Percentiles rank a stretch among this genome's conserved stretches.
These are phyloP conservation scores for Monodelphis domestica DNA, from an alignment of 2,797 vertebrate species.

Conservation along the genomic window DNA sequence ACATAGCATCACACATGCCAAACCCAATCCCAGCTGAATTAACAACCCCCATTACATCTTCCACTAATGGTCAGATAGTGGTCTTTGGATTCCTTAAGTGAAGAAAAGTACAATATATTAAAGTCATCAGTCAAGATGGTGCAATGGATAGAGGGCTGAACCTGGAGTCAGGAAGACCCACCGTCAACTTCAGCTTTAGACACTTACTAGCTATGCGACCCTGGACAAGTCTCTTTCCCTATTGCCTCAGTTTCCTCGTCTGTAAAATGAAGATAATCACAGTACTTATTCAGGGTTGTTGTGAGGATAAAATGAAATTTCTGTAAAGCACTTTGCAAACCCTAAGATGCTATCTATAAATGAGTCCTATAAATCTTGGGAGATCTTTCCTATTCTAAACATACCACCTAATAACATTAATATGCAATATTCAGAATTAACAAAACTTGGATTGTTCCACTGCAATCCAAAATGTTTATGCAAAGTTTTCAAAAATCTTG, in stretches of 20 bases:
- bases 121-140: neutral
- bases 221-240: neutral
- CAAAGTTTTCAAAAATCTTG: slow-evolving; percentile 64
- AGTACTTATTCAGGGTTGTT: neutral
- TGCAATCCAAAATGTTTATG: slow-evolving; percentile 60
- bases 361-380: slow-evolving; percentile 10
- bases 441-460: slow-evolving; percentile 23
- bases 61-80: neutral
- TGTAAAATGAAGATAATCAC: neutral
- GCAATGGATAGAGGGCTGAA: neutral
- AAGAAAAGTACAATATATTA: neutral
- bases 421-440: slow-evolving; percentile 35
- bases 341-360: neutral
- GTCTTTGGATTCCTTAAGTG: neutral
- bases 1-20: neutral
- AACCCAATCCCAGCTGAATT: neutral
- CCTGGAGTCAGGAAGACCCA: neutral
- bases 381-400: slow-evolving; percentile 65
- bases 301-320: neutral
- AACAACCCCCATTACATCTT: neutral
- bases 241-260: neutral
- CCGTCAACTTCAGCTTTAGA: neutral
- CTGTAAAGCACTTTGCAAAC: neutral
- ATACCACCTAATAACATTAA: slow-evolving; percentile 52
- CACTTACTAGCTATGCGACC: neutral